Base-by-base conservation (phyloP, 2,113 vertebrate species). In the Lathamus discolor region DNA sequence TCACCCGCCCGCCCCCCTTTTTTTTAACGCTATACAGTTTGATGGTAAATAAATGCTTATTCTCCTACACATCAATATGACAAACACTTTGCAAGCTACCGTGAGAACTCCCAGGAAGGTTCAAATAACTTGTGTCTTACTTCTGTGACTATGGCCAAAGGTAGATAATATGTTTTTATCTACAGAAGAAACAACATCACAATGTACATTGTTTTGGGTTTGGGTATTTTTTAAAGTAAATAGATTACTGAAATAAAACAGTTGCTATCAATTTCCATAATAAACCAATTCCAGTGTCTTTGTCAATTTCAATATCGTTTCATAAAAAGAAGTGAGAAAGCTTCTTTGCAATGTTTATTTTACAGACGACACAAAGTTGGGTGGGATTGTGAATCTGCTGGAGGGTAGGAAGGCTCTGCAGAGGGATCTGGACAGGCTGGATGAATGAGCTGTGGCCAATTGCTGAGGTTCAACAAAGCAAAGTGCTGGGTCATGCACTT, bases 1-100 rank as follows among this genome's bases (percentile, higher is more conserved):
- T 5, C 8, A 17, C 17, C 10, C 4, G 13, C 33, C 20, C n/a
- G n/a, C n/a, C 19, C 5, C 18, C 3, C 5, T 4, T 11, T 35
- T 12, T 13, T 19, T 37, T 27, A 37, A 85, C 39, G 13, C 13
- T 27, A 9, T 29, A 4, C 6, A 3, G 37, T 39, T 61, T 66
- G 39, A 16, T 57, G 49, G 52, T 43, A 75, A 81, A 84, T n/a
- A 29, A 54, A 37, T 4, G 10, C 27, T 69, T 76, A 2, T 35
- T 69, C 39, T 64, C 64, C 20, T 39, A 10, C 7, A 29, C 23
- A 35, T 54, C 83, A 33, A 2, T 13, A 33, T 6, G 41, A 62
- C 3, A 51, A 82, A 87, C 1, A 3, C 11, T 46, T 77, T 63
- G 28, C n/a, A 48, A 64, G 24, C 17, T 41, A 2, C 15, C 13